A percentile compares a stretch with the other conserved stretches of the same genome.
These are phyloP conservation scores for Typhlichthys eigenmanni DNA, from an alignment of 2,797 vertebrate genomes.

Conservation along the genomic window DNA sequence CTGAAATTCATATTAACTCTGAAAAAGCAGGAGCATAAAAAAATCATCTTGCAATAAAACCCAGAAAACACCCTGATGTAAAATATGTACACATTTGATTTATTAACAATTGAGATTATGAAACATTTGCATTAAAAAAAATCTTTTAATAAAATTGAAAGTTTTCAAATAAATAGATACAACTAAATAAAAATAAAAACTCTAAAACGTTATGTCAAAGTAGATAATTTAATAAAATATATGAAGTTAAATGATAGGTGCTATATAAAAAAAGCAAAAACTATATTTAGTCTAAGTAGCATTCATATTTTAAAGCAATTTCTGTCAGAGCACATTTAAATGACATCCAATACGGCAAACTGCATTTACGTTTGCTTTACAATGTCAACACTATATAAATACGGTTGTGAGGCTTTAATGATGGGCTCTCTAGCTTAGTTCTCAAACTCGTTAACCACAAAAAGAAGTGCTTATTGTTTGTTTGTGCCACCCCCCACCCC, in stretches of 20 bases:
- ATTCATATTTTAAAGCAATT: conserved; percentile 3
- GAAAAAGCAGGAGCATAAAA: neutral
- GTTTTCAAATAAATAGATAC: conserved; percentile 19
- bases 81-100: conserved; percentile 56
- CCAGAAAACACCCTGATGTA: conserved; percentile 10
- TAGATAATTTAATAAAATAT: conserved; percentile 42
- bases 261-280: conserved; percentile 15
- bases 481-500: neutral
- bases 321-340: conserved; percentile 17
- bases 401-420: too few species aligned
- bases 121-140: conserved; percentile 9
- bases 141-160: too few species aligned
- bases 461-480: neutral
- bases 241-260: neutral
- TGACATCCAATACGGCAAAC: neutral
- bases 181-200: conserved; percentile 21
- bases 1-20: conserved; percentile 4
- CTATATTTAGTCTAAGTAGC: neutral
- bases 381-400: too few species aligned
- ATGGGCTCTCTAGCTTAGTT: neutral
- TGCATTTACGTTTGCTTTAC: too few species aligned
- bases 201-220: conserved; percentile 25
- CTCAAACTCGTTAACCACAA: neutral
- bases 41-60: neutral
- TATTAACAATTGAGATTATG: conserved; percentile 47